Conservation (phyloP, 2,797 vertebrate species). For the Artibeus jamaicensis region DNA sequence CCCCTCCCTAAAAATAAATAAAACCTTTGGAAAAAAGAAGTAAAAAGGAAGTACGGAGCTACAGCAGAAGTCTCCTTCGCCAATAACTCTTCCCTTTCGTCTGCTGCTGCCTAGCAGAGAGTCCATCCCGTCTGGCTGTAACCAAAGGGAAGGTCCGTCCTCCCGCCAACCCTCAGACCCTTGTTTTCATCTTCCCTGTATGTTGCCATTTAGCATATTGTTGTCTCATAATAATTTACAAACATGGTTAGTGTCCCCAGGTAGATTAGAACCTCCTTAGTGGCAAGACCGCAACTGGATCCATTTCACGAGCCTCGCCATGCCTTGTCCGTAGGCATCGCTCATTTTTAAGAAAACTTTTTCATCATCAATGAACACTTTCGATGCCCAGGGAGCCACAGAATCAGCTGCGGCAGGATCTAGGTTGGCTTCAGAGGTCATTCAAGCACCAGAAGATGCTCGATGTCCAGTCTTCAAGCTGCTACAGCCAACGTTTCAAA, state of each 20-base stretch:
- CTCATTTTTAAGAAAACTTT: background rate
- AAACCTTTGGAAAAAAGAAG: background rate
- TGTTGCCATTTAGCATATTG: background rate
- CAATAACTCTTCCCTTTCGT: background rate
- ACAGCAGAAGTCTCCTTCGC: background rate
- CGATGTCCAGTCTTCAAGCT: background rate
- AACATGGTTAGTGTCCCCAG: background rate
- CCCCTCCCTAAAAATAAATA: no score
- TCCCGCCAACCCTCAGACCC: background rate
- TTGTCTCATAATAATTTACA: background rate
- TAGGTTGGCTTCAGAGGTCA: background rate
- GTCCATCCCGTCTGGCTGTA: background rate
- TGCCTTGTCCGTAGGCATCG: background rate
- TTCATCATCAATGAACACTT: background rate
- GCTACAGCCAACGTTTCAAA: background rate
- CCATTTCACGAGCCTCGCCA: background rate
- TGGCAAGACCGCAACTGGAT: background rate
- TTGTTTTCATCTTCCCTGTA: background rate
- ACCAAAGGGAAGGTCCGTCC: background rate
- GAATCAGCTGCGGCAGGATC: background rate
- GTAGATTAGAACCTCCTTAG: background rate
- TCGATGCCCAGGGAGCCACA: background rate
- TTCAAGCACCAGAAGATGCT: background rate
- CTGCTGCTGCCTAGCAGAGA: background rate
- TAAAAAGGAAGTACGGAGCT: background rate